Percentiles rank a stretch among this genome's conserved stretches.
Conservation (phyloP, 2,797 vertebrate species). For the Cichlasoma orientale region DNA sequence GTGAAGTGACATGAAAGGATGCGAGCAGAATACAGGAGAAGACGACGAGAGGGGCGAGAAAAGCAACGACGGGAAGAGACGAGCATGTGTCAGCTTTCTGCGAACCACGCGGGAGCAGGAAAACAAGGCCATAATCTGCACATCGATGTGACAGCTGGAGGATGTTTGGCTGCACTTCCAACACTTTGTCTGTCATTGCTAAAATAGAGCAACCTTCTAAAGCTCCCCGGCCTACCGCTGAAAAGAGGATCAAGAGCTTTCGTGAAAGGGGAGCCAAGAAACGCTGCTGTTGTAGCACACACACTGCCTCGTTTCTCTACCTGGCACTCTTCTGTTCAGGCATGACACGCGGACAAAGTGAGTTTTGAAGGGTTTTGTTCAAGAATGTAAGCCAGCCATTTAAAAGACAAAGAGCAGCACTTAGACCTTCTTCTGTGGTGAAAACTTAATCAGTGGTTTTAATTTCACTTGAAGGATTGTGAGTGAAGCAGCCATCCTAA, state of each 20-base stretch:
- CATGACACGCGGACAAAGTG: constrained; percentile 19
- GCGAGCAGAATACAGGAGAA: neutral
- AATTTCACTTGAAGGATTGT: neutral
- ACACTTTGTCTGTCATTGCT: constrained; percentile 43
- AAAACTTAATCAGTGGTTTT: constrained; percentile 11
- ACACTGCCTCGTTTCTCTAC: neutral
- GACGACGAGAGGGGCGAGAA: neutral
- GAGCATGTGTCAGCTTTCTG: constrained; percentile 26
- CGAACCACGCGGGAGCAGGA: neutral
- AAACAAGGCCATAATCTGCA: constrained; percentile 52
- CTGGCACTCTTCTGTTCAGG: constrained; percentile 9
- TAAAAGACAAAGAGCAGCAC: neutral
- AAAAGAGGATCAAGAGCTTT: constrained; percentile 51
- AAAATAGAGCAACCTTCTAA: constrained; percentile 40
- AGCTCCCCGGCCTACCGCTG: constrained; percentile 11
- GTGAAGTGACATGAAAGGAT: neutral
- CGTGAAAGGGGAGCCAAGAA: constrained; percentile 23
- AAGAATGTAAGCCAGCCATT: neutral
- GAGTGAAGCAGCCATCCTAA: neutral
- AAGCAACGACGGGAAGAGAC: neutral
- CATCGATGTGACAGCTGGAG: constrained; percentile 44
- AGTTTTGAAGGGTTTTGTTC: neutral
- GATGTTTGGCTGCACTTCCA: constrained; percentile 57
- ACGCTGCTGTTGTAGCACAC: constrained; percentile 7
- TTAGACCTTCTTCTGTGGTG: neutral